phyloP scores from a whole-genome alignment of 2,113 vertebrate species.

The Genyomyrus donnyi region DNA sequence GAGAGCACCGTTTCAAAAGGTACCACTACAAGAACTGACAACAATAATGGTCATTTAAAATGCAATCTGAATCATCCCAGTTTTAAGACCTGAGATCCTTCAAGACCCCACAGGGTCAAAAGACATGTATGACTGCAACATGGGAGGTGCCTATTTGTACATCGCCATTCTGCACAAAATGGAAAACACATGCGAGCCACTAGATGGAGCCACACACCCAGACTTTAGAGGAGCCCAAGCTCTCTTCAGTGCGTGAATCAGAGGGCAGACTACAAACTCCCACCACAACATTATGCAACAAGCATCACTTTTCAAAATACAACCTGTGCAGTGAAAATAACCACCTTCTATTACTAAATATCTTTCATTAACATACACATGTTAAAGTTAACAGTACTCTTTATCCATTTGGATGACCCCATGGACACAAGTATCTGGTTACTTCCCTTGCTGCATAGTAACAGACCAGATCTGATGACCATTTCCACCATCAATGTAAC shows the following conservation, averaged over 20 bases:
- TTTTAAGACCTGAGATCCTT: background rate
- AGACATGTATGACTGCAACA: background rate
- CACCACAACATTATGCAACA: background rate
- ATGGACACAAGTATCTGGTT: background rate
- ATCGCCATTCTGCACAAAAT: background rate
- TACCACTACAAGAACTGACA: background rate
- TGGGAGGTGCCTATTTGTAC: background rate
- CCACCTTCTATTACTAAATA: background rate
- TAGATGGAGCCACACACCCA: slow-evolving; percentile 1
- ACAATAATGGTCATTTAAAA: background rate
- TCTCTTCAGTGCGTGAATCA: background rate
- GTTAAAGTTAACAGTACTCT: background rate
- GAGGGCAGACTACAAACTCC: background rate
- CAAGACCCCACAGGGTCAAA: background rate
- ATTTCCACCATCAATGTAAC: background rate
- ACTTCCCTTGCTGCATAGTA: background rate
- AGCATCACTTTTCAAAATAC: background rate
- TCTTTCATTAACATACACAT: background rate
- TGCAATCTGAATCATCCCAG: background rate
- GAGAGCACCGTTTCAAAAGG: background rate
- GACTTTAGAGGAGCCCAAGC: background rate
- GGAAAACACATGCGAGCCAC: background rate
- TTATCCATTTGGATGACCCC: background rate
- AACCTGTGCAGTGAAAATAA: background rate
- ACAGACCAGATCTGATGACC: background rate